Evolutionary conservation across 2,888 invertebrate genomes (phyloP).

Genomic region (Tryphoninae sp.): DNA sequence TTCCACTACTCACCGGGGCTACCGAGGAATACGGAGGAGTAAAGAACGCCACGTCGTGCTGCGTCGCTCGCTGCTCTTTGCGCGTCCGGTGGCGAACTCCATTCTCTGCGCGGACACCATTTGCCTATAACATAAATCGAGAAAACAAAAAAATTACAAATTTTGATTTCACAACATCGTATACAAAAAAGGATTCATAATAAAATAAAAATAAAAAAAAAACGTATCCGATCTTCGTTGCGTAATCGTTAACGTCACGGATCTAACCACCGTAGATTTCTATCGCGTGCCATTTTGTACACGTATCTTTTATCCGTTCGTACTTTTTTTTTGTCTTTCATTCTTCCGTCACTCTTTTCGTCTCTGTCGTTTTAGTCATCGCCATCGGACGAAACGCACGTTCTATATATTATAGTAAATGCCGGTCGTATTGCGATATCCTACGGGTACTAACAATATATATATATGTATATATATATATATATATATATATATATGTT

Average conservation of each 20-base stretch:
- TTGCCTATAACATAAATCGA: conserved; percentile 86
- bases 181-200: conserved; percentile 51
- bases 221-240: conserved; percentile 30
- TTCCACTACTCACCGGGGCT: conserved; percentile 89
- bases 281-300: conserved; percentile 75
- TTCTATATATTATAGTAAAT: conserved; percentile 44
- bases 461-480: conserved; percentile 37
- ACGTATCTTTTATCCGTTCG: conserved; percentile 60
- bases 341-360: conserved; percentile 40
- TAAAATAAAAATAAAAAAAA: conserved; percentile 13
- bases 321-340: conserved; percentile 59
- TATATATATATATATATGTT: conserved; percentile 41
- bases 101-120: conserved; percentile 95
- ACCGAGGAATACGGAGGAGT: conserved; percentile 96
- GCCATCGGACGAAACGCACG: not conserved
- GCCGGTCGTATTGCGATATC: conserved; percentile 52
- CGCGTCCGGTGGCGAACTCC: conserved; percentile 93
- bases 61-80: conserved; percentile 86
- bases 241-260: conserved; percentile 76
- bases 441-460: too few relatives aligned
- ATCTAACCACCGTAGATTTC: conserved; percentile 69
- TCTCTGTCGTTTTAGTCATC: conserved; percentile 66
- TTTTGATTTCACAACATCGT: not conserved
- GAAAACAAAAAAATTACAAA: conserved; percentile 18
- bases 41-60: conserved; percentile 91